These are phyloP conservation scores for Aphaenogaster floridana DNA, from an alignment of 1,140 invertebrate species.

Conservation along the genomic window DNA sequence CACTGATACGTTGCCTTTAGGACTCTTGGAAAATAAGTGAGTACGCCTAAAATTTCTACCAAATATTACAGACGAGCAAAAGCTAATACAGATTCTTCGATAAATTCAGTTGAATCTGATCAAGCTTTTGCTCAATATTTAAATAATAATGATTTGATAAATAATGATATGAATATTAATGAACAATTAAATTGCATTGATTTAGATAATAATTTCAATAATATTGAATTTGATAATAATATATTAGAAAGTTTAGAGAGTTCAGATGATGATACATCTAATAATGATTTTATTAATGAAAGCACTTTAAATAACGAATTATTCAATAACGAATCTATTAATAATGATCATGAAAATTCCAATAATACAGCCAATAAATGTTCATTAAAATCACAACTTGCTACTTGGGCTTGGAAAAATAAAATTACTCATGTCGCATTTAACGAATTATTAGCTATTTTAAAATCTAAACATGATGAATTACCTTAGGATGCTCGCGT, in stretches of 20 bases:
- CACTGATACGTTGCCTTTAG: too few relatives aligned
- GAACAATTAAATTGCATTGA: background rate
- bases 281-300: too few relatives aligned
- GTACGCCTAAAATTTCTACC: too few relatives aligned
- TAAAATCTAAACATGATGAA: background rate
- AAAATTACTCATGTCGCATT: background rate
- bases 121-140: background rate
- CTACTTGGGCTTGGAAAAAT: background rate
- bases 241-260: too few relatives aligned
- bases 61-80: too few relatives aligned
- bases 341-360: conserved; percentile 1
- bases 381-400: background rate
- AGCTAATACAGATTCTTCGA: background rate
- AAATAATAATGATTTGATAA: background rate
- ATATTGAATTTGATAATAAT: background rate
- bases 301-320: background rate
- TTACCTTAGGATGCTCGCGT: background rate
- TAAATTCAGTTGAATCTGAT: background rate
- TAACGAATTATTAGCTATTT: background rate
- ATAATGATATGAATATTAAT: background rate
- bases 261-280: too few relatives aligned
- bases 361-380: background rate
- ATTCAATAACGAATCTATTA: background rate
- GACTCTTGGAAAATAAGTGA: too few relatives aligned
- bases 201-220: background rate